phyloP scores from a whole-genome alignment of 2,113 vertebrate species.

The Calyptomena viridis region DNA sequence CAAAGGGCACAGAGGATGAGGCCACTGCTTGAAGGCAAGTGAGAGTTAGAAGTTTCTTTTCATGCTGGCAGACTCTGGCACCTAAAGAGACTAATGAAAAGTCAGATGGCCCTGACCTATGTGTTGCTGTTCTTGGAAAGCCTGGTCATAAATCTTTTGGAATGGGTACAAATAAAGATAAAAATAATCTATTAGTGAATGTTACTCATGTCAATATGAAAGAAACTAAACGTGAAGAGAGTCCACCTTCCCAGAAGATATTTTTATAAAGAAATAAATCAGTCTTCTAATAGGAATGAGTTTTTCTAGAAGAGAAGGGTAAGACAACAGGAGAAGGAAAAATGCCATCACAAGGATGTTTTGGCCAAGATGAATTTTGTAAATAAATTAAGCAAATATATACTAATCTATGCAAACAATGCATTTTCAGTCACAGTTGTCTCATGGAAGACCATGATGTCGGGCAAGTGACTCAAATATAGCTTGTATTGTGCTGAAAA shows the following conservation, averaged over 20 bases:
- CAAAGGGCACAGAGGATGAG: background rate
- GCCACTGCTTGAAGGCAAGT: background rate
- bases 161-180: constrained; percentile 19
- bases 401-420: constrained; percentile 61
- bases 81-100: constrained; percentile 61
- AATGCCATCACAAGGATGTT: background rate
- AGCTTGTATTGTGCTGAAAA: constrained; percentile 43
- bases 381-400: constrained; percentile 36
- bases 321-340: background rate
- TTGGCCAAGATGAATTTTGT: constrained; percentile 25
- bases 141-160: constrained; percentile 38
- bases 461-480: constrained; percentile 47
- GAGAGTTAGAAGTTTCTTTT: background rate
- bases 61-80: constrained; percentile 40
- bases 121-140: constrained; percentile 20
- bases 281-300: constrained; percentile 5
- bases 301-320: background rate
- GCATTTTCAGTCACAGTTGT: constrained; percentile 58
- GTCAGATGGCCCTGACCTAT: constrained; percentile 14
- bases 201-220: background rate
- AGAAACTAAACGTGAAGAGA: background rate
- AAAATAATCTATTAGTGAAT: constrained; percentile 20
- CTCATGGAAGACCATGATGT: constrained; percentile 46
- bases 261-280: constrained; percentile 59
- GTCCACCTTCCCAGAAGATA: background rate